Base-by-base conservation (phyloP, 2,797 vertebrate species). In the Amblyraja radiata region DNA sequence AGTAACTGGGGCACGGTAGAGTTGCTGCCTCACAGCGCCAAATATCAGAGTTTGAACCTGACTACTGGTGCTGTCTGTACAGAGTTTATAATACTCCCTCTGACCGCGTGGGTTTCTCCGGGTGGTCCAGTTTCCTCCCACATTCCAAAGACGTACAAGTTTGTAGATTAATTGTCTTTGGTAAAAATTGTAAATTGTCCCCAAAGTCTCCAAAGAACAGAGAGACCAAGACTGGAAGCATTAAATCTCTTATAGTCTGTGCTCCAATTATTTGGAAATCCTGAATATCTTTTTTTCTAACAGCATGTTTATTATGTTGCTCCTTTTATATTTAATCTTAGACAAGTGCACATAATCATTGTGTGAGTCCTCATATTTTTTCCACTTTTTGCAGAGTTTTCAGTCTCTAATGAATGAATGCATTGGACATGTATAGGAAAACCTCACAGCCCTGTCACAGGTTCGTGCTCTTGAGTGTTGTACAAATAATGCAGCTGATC, bases 331-430 rank as follows among this genome's bases (percentile, higher is more conserved):
- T 73, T 28, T 16, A 61, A 28, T 91, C 25, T 88, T 88, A 61
- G 36, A 13, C 6, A 5, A 28, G 61, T 65, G n/a, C 36, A 73
- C 36, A 28, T 71, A 92, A 76, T 76, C 18, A 54, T 91, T 92
- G 10, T 18, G 54, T 0, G 11, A 92, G 6, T 71, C 54, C 1
- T 74, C 10, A 23, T 46, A 1, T 92, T 54, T 93, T 25, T n/a
- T 46, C 1, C 93, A 94, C 77, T 84, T 93, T 94, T 93, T 94
- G 94, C 93, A 99, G 99, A 99, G 97, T 96, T 96, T 99, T 93
- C 99, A 99, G 95, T 98, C 99, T 65, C 94, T 99, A 95, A 99
- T 99, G 98, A 99, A 99, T 94, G 99, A 99, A 94, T 99, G 99
- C 95, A 99, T 99, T 54, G 98, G 99, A 90, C 99, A 99, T 54